Evolutionary conservation across 2,888 invertebrate genomes (phyloP).

Genomic region (Pollenia labialis): DNA sequence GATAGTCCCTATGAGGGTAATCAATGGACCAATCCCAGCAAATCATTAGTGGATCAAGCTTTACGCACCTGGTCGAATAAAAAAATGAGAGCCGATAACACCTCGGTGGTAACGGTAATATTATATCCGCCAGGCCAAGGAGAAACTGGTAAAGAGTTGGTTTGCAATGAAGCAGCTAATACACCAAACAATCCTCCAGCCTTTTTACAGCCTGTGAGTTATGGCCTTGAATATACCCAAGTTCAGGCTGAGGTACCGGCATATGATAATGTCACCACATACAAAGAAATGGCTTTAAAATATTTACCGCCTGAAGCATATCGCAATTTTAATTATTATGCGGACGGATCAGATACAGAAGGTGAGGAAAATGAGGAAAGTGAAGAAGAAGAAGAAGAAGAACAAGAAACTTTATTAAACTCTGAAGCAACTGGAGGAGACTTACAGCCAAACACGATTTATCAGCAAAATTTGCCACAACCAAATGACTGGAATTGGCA

Average conservation of each 20-base stretch:
- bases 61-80: constrained; percentile 93
- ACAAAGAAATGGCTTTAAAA: constrained; percentile 79
- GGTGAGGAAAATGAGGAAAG: constrained; percentile 73
- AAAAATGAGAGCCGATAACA: constrained; percentile 97
- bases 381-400: constrained; percentile 68
- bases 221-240: constrained; percentile 76
- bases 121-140: constrained; percentile 92
- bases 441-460: constrained; percentile 31
- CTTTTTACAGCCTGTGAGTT: constrained; percentile 75
- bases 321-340: constrained; percentile 79
- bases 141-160: constrained; percentile 80
- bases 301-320: constrained; percentile 80
- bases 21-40: constrained; percentile 95
- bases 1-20: constrained; percentile 75
- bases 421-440: neutral
- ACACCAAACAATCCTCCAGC: constrained; percentile 21
- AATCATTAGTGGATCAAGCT: constrained; percentile 93
- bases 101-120: constrained; percentile 95
- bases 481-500: constrained; percentile 61
- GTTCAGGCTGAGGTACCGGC: constrained; percentile 74
- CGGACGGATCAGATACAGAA: constrained; percentile 76
- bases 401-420: neutral
- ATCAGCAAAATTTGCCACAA: constrained; percentile 14
- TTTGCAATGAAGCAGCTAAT: constrained; percentile 64
- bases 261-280: constrained; percentile 67